A percentile compares a stretch with the other conserved stretches of the same genome.
These are phyloP conservation scores for Leptodactylus fallax DNA, from an alignment of 2,797 vertebrate species.

Conservation along the genomic window DNA sequence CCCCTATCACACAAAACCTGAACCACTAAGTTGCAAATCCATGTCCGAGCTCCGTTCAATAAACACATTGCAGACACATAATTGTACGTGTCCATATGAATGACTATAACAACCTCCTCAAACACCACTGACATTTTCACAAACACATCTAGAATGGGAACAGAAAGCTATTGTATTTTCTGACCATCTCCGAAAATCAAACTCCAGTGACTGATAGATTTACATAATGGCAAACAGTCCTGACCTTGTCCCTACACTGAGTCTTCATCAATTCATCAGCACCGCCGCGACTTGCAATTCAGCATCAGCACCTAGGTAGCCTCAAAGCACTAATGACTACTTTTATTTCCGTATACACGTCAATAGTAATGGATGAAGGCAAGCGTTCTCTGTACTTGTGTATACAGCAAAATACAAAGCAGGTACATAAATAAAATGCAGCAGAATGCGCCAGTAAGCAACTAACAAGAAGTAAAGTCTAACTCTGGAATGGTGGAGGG, in stretches of 20 bases:
- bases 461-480: background rate
- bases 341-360: background rate
- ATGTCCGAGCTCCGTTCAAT: background rate
- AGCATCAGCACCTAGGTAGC: constrained; percentile 21
- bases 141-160: background rate
- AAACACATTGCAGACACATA: background rate
- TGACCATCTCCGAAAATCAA: background rate
- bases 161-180: background rate
- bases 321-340: background rate
- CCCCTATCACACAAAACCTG: too few relatives aligned
- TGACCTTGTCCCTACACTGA: constrained; percentile 12
- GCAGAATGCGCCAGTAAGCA: background rate
- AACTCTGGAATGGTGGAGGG: background rate
- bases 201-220: constrained; percentile 18
- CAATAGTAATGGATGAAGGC: background rate
- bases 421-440: background rate
- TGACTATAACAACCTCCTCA: background rate
- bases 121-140: background rate
- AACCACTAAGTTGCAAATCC: too few relatives aligned
- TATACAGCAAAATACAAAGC: background rate
- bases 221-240: constrained; percentile 14
- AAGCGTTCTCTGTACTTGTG: background rate
- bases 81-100: background rate
- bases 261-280: constrained; percentile 45
- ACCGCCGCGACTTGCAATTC: background rate